These are phyloP conservation scores for Drosophila paramelanica DNA, from an alignment of 2,888 invertebrate species.

Conservation along the genomic window DNA sequence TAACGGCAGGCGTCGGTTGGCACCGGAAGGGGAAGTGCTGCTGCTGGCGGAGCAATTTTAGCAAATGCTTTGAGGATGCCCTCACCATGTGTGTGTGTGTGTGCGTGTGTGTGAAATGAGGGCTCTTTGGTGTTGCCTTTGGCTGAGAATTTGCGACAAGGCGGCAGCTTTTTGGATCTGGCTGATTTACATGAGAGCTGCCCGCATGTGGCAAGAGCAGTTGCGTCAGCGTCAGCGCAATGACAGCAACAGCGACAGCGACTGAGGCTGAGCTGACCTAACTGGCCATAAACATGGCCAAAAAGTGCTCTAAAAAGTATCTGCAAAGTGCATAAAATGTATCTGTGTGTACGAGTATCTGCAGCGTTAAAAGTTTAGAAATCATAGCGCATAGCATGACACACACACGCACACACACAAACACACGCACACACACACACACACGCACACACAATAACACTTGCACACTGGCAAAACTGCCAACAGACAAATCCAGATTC, in stretches of 20 bases:
- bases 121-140: constrained; percentile 31
- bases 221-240: constrained; percentile 1
- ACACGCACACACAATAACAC: not conserved
- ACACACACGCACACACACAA: constrained; percentile 6
- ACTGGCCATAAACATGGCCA: constrained; percentile 52
- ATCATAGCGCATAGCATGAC: constrained; percentile 48
- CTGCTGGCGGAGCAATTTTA: constrained; percentile 44
- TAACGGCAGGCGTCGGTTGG: not conserved
- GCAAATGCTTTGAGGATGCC: constrained; percentile 47
- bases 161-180: constrained; percentile 34
- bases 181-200: constrained; percentile 45
- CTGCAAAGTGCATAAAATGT: constrained; percentile 55
- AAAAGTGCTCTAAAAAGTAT: constrained; percentile 20
- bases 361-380: constrained; percentile 44
- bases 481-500: constrained; percentile 63
- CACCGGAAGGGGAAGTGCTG: constrained; percentile 9
- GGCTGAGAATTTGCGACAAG: constrained; percentile 20
- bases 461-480: constrained; percentile 21
- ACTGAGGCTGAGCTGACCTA: constrained; percentile 13
- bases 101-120: constrained; percentile 32
- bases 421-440: not conserved
- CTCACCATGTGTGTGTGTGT: constrained; percentile 9
- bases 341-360: constrained; percentile 21
- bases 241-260: constrained; percentile 2
- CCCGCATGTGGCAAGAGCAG: constrained; percentile 23